A percentile compares a stretch with the other conserved stretches of the same genome.
These are phyloP conservation scores for Chymomyza amoena DNA, from an alignment of 2,888 invertebrate species.

Conservation along the genomic window DNA sequence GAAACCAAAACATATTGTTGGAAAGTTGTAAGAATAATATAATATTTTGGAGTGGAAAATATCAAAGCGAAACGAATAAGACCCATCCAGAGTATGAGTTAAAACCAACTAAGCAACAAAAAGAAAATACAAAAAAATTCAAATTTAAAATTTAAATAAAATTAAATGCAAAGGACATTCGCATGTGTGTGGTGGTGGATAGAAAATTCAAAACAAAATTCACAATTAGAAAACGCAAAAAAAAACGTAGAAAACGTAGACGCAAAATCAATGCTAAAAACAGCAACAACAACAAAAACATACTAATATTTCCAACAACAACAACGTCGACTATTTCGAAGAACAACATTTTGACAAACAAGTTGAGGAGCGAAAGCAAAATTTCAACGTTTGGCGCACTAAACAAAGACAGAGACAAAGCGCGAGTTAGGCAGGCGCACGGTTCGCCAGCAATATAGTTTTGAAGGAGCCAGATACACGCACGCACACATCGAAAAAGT, in stretches of 20 bases:
- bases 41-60: slow-evolving; percentile 14
- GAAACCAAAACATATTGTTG: slow-evolving; percentile 36
- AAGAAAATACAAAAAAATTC: slow-evolving; percentile 32
- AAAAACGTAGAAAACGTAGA: slow-evolving; percentile 77
- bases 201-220: slow-evolving; percentile 77
- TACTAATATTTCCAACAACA: slow-evolving; percentile 41
- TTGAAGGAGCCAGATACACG: slow-evolving; percentile 39
- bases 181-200: slow-evolving; percentile 78
- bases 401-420: slow-evolving; percentile 32
- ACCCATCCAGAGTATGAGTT: slow-evolving; percentile 29
- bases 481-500: slow-evolving; percentile 34
- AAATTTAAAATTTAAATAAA: slow-evolving; percentile 61
- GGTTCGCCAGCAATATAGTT: slow-evolving; percentile 27
- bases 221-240: slow-evolving; percentile 77
- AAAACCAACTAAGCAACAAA: slow-evolving; percentile 26
- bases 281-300: slow-evolving; percentile 32
- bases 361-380: slow-evolving; percentile 67
- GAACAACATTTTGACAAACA: slow-evolving; percentile 62
- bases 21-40: slow-evolving; percentile 31
- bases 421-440: slow-evolving; percentile 24
- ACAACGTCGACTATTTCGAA: slow-evolving; percentile 61
- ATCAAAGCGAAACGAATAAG: slow-evolving; percentile 28
- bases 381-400: slow-evolving; percentile 75
- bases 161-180: slow-evolving; percentile 78
- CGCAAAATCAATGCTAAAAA: slow-evolving; percentile 60